Evolutionary conservation across 2,888 invertebrate genomes (phyloP), one percentile per base, ranked within the genome.

Genomic region (Cheilosia vernalis): DNA sequence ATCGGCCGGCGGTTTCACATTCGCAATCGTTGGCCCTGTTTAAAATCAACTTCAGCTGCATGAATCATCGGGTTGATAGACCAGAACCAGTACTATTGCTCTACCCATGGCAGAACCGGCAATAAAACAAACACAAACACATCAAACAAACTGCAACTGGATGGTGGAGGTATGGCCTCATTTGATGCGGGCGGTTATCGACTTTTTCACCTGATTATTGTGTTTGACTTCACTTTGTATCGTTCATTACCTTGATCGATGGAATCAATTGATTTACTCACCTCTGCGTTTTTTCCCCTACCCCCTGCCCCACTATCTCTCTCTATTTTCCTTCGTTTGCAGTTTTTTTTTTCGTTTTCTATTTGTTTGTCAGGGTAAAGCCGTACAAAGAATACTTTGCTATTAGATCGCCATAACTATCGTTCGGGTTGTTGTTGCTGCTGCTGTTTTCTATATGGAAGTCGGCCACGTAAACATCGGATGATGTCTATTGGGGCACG

Each of bases 161-260:
- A 76, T 80, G 76, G 80, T 80, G 76, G 80, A 80, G 79, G 84
- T 85, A 30, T 30, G 84, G 74, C 84, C 84, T 85, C 84, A 76
- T 85, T 85, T 44, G 70, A 61, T 81, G 85, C 85, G 85, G 85
- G 85, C 80, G 85, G 85, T 81, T 85, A 81, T 85, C 85, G 85
- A 85, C 85, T 85, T 85, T 81, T 85, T 81, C 80, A 85, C 85
- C 85, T 85, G 85, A 80, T 85, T 85, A 85, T 70, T 85, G 80
- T 85, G 76, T 80, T 85, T 85, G 80, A 66, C 76, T 85, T 81
- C 81, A 76, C 67, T 76, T 77, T 70, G 76, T 74, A 66, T 67
- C 58, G 51, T 76, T 76, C 80, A 85, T 85, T 85, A 85, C 85
- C 85, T 85, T 85, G 81, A 85, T 85, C 76, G 85, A 85, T 81